These are phyloP conservation scores for Philotrypesis tridentata DNA, from an alignment of 1,140 invertebrate genomes.

Conservation along the genomic window DNA sequence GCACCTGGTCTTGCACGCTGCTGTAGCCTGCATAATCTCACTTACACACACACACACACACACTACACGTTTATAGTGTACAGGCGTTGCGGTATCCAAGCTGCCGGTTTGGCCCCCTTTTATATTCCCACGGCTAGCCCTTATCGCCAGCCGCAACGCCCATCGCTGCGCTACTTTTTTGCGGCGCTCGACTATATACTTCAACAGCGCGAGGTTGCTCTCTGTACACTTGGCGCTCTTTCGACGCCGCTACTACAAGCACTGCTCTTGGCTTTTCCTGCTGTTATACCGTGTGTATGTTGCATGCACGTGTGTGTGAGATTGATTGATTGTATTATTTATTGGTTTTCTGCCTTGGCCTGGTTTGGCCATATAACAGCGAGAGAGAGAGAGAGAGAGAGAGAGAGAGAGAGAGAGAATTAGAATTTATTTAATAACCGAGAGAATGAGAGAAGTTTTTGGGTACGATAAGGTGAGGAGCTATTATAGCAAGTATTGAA, in stretches of 20 bases:
- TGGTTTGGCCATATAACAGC: too few species aligned
- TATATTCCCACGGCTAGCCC: neutral
- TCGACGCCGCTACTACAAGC: neutral
- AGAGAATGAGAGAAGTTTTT: too few species aligned
- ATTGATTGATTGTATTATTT: too few species aligned
- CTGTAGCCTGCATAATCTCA: neutral
- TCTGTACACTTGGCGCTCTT: neutral
- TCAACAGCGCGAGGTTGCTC: neutral
- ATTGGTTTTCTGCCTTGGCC: too few species aligned
- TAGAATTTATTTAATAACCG: too few species aligned
- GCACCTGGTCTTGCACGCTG: constrained; percentile 12
- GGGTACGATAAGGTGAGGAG: neutral
- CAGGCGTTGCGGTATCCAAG: neutral
- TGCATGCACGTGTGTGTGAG: too few species aligned
- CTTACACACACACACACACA: too few species aligned
- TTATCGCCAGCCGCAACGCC: constrained; percentile 18
- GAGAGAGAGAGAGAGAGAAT: neutral
- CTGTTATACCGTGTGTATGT: too few species aligned
- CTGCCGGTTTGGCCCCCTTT: constrained; percentile 12
- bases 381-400: too few species aligned
- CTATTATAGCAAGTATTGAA: too few species aligned
- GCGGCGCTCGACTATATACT: neutral
- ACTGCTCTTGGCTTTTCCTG: neutral
- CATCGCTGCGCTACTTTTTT: neutral
- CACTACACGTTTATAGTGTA: too few species aligned